Conservation (phyloP, 2,888 invertebrate genomes). For the Pyrochroa serraticornis region DNA sequence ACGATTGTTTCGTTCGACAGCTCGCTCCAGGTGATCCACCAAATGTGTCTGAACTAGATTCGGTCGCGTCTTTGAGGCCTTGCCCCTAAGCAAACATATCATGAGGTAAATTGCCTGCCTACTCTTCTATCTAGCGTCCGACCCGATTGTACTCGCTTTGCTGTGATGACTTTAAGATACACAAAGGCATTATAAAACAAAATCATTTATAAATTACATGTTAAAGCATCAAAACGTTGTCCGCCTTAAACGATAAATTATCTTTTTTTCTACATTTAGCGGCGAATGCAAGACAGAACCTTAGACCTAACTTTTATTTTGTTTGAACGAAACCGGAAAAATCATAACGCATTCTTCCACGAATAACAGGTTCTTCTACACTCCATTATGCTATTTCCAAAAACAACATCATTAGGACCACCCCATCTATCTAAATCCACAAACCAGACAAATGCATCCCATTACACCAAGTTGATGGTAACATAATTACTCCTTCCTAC, state of each 20-base stretch:
- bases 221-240: conserved; percentile 59
- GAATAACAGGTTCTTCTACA: conserved; percentile 3
- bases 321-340: conserved; percentile 8
- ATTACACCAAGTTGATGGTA: conserved; percentile 12
- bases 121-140: conserved; percentile 51
- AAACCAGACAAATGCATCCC: neutral
- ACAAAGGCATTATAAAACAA: conserved; percentile 58
- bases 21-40: neutral
- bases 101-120: conserved; percentile 60
- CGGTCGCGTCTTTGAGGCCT: conserved; percentile 49
- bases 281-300: too few relatives aligned
- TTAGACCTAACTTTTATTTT: neutral
- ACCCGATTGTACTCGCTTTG: conserved; percentile 47
- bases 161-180: conserved; percentile 56
- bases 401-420: conserved; percentile 20
- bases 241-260: conserved; percentile 58
- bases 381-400: conserved; percentile 19
- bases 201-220: conserved; percentile 59
- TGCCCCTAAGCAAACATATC: conserved; percentile 60
- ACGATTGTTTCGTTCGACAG: conserved; percentile 12
- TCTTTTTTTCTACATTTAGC: conserved; percentile 44
- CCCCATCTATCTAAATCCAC: conserved; percentile 22
- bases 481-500: conserved; percentile 21
- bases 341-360: conserved; percentile 3
- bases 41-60: conserved; percentile 24